Evolutionary conservation across 2,113 vertebrate species (phyloP).

Genomic region (Chlamydotis undulata): DNA sequence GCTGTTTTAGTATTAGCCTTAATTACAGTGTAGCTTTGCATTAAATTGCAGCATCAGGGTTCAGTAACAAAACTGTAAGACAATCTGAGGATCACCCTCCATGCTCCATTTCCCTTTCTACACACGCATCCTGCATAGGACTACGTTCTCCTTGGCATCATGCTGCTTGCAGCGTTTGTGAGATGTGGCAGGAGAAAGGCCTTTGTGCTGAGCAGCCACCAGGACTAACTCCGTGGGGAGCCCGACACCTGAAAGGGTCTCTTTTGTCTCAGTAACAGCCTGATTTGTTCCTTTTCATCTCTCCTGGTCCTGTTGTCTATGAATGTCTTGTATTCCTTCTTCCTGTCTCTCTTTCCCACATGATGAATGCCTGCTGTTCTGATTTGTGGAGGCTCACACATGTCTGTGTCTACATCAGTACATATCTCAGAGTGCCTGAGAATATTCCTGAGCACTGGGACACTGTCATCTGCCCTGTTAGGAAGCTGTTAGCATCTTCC

Average conservation of each 20-base stretch:
- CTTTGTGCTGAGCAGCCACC: background rate
- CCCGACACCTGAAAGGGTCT: background rate
- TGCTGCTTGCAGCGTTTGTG: background rate
- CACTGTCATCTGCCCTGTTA: background rate
- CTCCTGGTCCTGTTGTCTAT: background rate
- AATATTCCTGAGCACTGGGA: background rate
- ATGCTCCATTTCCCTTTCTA: background rate
- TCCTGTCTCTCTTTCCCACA: background rate
- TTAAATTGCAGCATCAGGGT: background rate
- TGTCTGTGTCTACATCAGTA: background rate
- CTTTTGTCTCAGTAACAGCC: background rate
- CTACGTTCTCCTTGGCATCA: background rate
- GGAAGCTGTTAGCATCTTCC: background rate
- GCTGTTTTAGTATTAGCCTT: background rate
- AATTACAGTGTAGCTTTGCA: background rate
- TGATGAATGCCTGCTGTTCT: background rate
- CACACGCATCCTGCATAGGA: background rate
- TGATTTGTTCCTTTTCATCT: background rate
- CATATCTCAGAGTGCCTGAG: background rate
- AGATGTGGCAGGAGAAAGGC: background rate
- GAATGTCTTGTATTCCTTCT: background rate
- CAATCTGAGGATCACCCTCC: background rate
- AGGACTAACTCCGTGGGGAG: background rate
- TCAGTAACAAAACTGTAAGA: background rate
- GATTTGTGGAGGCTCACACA: rapidly evolving